Evolutionary conservation across 2,113 vertebrate genomes (phyloP).

Genomic region (Acinonyx jubatus): DNA sequence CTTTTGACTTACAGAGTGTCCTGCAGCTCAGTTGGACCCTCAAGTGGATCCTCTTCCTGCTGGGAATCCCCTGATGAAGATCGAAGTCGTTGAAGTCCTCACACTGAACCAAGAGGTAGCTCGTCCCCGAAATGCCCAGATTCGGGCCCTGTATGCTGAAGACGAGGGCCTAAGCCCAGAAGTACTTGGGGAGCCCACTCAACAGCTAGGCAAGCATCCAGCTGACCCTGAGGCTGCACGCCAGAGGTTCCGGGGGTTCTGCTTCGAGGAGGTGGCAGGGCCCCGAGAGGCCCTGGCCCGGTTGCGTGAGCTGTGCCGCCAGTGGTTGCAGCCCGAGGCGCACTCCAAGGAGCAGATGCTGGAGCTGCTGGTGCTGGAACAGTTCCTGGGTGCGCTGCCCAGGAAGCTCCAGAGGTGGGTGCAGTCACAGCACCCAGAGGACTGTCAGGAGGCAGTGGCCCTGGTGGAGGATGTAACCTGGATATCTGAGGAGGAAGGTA

Average conservation of each 20-base stretch:
- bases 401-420: conserved; percentile 52
- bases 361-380: conserved; percentile 75
- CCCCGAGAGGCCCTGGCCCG: conserved; percentile 42
- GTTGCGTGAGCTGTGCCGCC: conserved; percentile 59
- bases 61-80: conserved; percentile 38
- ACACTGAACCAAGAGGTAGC: conserved; percentile 70
- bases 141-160: conserved; percentile 63
- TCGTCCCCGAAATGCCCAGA: conserved; percentile 62
- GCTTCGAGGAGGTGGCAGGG: background rate
- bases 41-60: background rate
- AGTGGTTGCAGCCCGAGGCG: conserved; percentile 55
- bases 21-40: background rate
- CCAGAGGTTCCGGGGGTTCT: conserved; percentile 65
- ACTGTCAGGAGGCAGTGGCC: conserved; percentile 46
- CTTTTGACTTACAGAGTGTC: conserved; percentile 46
- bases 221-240: background rate
- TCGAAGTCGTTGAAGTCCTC: conserved; percentile 71
- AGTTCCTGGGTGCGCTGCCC: conserved; percentile 55
- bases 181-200: background rate
- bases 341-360: conserved; percentile 73
- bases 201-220: background rate
- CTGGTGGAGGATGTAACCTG: conserved; percentile 61
- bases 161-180: background rate
- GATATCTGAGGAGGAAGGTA: conserved; percentile 47
- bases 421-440: conserved; percentile 50